Evolutionary conservation across 2,113 vertebrate species (phyloP), one percentile per base, ranked within the genome.

Genomic region (Nyctibius bracteatus): DNA sequence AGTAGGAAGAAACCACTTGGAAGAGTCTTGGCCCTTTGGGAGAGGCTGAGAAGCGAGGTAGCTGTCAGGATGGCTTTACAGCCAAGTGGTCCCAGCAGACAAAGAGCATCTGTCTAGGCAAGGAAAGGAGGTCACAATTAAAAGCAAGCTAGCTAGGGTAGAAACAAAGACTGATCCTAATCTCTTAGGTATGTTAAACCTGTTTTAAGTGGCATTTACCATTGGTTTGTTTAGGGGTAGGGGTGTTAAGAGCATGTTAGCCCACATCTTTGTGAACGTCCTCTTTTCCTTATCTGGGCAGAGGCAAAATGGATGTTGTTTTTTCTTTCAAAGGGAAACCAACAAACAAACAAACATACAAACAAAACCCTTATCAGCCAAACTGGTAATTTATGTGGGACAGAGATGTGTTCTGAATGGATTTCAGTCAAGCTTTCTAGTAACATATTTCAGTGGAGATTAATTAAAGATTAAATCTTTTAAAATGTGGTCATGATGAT

Each of bases 91-190:
- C 92, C 70, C 88, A 87, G 78, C 57, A 93, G 92, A 97, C 68
- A 79, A 92, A 96, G 88, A 96, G 70, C 86, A 81, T 95, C 85
- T 96, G 91, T 72, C 83, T 68, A 86, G 57, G 84, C 80, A 41
- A 83, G 57, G 86, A 96, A 96, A 95, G 78, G 88, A 97, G 95
- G 90, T 94, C 90, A 95, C 30, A n/a, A 70, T 71, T 85, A 80
- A 89, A 95, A 93, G 65, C 92, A 90, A 79, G 49, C 61, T 80
- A 83, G 89, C 51, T 47, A 75, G 91, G 44, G 22, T 46, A 92
- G 82, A 93, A 65, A 83, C 68, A 91, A 93, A 89, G 82, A 27
- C 61, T 79, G 86, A 86, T 83, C 68, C 92, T 92, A 81, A 92
- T 91, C 80, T 91, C 70, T 85, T 46, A 84, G 81, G 74, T 90